phyloP scores from a whole-genome alignment of 2,113 vertebrate genomes.

The Aplodontia rufa region DNA sequence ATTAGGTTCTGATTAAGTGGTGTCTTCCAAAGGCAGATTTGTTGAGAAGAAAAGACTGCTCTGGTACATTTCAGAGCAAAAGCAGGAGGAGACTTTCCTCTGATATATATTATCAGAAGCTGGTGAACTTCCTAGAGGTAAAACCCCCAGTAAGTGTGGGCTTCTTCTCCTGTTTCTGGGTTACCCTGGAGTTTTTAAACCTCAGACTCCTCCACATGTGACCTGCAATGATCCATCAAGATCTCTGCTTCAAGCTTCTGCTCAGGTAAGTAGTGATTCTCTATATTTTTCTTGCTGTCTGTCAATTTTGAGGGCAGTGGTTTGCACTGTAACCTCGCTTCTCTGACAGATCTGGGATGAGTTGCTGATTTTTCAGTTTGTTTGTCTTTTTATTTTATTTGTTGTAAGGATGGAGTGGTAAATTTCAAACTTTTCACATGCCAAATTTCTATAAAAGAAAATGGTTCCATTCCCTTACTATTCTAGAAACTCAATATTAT shows the following conservation, averaged over 20 bases:
- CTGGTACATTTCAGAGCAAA: background rate
- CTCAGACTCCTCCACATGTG: background rate
- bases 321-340: background rate
- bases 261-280: background rate
- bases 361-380: background rate
- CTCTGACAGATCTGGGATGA: background rate
- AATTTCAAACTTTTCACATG: background rate
- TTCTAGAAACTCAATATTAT: background rate
- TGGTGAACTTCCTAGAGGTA: background rate
- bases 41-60: background rate
- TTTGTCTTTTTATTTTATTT: background rate
- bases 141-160: background rate
- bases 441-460: constrained; percentile 20
- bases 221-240: background rate
- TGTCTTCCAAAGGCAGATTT: background rate
- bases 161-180: background rate
- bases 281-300: background rate
- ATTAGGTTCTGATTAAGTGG: background rate
- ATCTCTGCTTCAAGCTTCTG: background rate
- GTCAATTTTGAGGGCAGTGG: background rate
- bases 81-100: background rate
- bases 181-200: background rate
- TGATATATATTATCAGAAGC: background rate
- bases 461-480: background rate
- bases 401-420: background rate